Percentiles rank a stretch among this genome's conserved stretches.
phyloP scores from a whole-genome alignment of 2,113 vertebrate genomes.

The Oryzias woworae region DNA sequence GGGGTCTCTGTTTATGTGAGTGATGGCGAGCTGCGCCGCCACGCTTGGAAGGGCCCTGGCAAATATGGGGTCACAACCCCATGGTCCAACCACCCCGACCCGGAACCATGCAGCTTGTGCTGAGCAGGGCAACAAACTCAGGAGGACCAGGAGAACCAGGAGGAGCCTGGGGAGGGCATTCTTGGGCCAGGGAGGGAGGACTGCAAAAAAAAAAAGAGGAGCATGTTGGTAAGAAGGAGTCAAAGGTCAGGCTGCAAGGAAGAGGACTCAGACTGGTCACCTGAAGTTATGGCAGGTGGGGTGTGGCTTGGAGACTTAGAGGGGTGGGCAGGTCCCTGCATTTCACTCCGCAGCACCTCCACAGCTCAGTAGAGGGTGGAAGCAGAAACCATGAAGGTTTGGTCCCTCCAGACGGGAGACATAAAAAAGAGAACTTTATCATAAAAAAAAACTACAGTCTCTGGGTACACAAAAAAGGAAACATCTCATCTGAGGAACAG shows the following conservation, averaged over 20 bases:
- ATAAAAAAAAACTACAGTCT: too few species aligned
- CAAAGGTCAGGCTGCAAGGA: neutral
- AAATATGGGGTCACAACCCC: constrained; percentile 81
- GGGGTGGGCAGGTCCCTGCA: constrained; percentile 11
- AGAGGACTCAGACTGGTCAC: neutral
- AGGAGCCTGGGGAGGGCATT: constrained; percentile 24
- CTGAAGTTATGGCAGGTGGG: neutral
- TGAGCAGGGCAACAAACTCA: constrained; percentile 38
- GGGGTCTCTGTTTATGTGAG: constrained; percentile 77
- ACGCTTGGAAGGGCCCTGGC: constrained; percentile 77
- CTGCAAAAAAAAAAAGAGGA: neutral
- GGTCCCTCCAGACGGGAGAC: constrained; percentile 10
- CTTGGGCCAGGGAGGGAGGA: neutral
- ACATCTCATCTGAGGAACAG: too few species aligned
- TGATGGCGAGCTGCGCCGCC: constrained; percentile 78
- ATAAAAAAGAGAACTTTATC: neutral
- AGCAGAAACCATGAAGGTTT: neutral
- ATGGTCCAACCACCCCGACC: constrained; percentile 80
- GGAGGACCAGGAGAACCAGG: constrained; percentile 37
- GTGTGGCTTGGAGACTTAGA: neutral
- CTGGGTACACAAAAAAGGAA: too few species aligned
- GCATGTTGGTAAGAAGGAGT: neutral
- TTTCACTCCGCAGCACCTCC: constrained; percentile 15
- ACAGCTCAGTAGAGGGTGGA: constrained; percentile 12
- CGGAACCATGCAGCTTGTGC: constrained; percentile 56